Evolutionary conservation across 2,113 vertebrate genomes (phyloP), one percentile per base, ranked within the genome.

Genomic region (Macheiramphus alcinus): DNA sequence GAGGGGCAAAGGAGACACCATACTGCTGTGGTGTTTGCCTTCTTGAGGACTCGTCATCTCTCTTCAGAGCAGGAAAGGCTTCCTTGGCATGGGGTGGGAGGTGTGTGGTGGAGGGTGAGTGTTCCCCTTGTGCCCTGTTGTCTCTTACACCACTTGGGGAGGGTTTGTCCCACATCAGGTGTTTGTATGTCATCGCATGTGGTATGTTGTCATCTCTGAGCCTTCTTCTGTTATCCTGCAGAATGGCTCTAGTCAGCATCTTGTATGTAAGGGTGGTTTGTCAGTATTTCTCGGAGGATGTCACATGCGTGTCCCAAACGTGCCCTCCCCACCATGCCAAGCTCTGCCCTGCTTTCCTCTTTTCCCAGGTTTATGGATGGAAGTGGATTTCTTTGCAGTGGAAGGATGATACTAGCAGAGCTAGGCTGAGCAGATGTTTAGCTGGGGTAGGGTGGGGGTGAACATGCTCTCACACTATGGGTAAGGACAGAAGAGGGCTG

Each of bases 301-400:
- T 20, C 40, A 12, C 29, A 7, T 19, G 16, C 6, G 2, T 0
- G 0, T 63, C 52, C 68, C 56, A 55, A 1, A n/a, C 15, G n/a
- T 48, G 34, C 42, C 27, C 7, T 62, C 17, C 14, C 31, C 0
- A 2, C 63, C 2, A 1, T 58, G 29, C 52, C 29, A 25, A 53
- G 23, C 43, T 84, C 52, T 95, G 71, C 9, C 42, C 29, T 26
- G 8, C 53, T 50, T 68, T 58, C 36, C 19, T 80, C 45, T 80
- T 65, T 40, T 53, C 63, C 76, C 38, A 74, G 42, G 25, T 45
- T 36, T 18, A 1, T 1, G 8, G 16, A 42, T 88, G 58, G 34
- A 15, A 36, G 25, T 45, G 47, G 47, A 27, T 80, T 70, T 42
- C 45, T 79, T 25, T 36, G 75, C 50, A 23, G 55, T 15, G 29